A percentile compares a stretch with the other conserved stretches of the same genome.
Evolutionary conservation across 2,113 vertebrate species (phyloP).

Genomic region (Leucoraja erinaceus): DNA sequence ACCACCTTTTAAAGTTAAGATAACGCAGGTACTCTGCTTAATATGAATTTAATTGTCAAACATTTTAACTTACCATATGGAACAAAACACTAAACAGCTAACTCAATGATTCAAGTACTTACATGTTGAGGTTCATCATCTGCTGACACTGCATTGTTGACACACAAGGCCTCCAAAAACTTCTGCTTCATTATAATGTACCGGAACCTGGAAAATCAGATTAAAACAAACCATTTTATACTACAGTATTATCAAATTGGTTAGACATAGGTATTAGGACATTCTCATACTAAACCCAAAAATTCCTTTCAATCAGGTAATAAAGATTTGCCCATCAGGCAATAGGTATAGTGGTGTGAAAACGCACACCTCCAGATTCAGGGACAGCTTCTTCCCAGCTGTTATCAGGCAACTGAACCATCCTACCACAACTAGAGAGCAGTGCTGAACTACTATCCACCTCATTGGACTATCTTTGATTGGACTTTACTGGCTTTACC

Average conservation of each 20-base stretch:
- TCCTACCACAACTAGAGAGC: too few relatives aligned
- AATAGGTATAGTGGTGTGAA: too few relatives aligned
- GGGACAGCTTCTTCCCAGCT: too few relatives aligned
- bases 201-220: conserved; percentile 70
- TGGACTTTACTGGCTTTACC: too few relatives aligned
- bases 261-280: neutral
- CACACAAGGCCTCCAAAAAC: conserved; percentile 92
- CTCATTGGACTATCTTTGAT: too few relatives aligned
- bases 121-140: conserved; percentile 87
- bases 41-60: neutral
- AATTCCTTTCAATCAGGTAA: neutral
- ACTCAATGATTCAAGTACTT: conserved; percentile 53
- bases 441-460: too few relatives aligned
- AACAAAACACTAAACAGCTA: neutral
- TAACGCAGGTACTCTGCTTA: neutral
- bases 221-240: neutral
- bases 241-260: neutral
- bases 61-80: neutral
- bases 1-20: neutral
- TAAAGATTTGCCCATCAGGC: neutral
- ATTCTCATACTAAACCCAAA: neutral
- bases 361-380: too few relatives aligned
- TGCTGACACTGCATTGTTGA: conserved; percentile 94
- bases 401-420: too few relatives aligned
- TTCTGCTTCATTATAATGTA: conserved; percentile 94